A percentile compares a stretch with the other conserved stretches of the same genome.
Evolutionary conservation across 2,113 vertebrate genomes (phyloP).

Genomic region (Dunckerocampus dactyliophorus): DNA sequence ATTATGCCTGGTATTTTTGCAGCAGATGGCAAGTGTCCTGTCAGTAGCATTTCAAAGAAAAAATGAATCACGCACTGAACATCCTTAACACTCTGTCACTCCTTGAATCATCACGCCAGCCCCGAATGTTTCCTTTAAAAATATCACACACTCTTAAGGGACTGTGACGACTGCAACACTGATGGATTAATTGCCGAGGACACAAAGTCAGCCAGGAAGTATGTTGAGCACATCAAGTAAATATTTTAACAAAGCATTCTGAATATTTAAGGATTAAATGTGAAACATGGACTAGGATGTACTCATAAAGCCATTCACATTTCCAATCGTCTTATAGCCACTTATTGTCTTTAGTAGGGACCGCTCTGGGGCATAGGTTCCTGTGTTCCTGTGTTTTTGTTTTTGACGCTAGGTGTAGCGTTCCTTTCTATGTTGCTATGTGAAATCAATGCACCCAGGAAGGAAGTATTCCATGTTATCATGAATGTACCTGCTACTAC

Average conservation of each 20-base stretch:
- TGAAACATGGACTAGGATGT: too few species aligned
- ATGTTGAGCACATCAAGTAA: conserved; percentile 1
- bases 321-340: too few species aligned
- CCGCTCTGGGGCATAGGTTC: too few species aligned
- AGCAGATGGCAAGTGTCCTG: conserved; percentile 31
- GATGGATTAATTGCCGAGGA: conserved; percentile 39
- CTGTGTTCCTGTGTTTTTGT: too few species aligned
- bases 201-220: conserved; percentile 11
- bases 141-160: neutral
- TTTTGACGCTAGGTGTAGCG: too few species aligned
- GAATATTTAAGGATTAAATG: too few species aligned
- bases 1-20: conserved; percentile 12
- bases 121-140: conserved; percentile 27
- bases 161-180: conserved; percentile 12
- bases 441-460: too few species aligned
- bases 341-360: too few species aligned
- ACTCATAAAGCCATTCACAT: too few species aligned
- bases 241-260: neutral
- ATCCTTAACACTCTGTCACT: conserved; percentile 12
- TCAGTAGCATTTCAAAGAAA: neutral
- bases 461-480: too few species aligned
- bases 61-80: conserved; percentile 16
- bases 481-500: too few species aligned
- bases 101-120: conserved; percentile 18
- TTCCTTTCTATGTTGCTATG: too few species aligned